These are phyloP conservation scores for Babyrousa celebensis DNA, from an alignment of 2,797 vertebrate species.

Conservation along the genomic window DNA sequence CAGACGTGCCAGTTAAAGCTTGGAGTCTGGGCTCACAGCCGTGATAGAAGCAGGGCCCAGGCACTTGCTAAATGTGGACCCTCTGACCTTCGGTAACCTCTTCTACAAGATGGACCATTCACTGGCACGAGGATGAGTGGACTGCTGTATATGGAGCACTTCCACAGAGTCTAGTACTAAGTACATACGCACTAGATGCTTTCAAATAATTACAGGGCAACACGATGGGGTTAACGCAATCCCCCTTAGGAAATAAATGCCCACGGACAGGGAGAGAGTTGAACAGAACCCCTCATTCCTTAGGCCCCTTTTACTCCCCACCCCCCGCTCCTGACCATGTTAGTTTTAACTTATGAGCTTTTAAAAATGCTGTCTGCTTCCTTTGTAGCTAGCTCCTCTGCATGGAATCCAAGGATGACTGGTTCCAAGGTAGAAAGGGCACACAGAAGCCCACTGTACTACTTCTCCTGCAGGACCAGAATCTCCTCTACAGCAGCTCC, in stretches of 20 bases:
- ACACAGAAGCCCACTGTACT: background rate
- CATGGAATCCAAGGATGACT: background rate
- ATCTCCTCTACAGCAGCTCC: background rate
- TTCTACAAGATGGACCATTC: background rate
- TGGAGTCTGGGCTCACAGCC: no score
- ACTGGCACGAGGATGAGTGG: background rate
- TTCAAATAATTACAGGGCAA: background rate
- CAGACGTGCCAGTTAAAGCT: no score
- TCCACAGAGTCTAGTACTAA: background rate
- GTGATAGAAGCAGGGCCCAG: background rate
- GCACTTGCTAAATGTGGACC: background rate
- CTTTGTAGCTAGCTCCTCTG: background rate
- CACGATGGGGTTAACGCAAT: background rate
- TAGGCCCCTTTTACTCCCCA: background rate
- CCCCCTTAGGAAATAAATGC: background rate
- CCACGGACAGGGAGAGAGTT: background rate
- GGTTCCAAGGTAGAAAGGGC: background rate
- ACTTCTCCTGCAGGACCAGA: background rate
- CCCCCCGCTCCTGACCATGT: background rate
- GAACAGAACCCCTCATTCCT: background rate
- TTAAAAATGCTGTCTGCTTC: background rate
- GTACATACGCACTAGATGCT: background rate
- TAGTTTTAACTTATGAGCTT: slow-evolving; percentile 33
- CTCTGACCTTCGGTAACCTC: background rate
- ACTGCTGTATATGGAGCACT: background rate